Evolutionary conservation across 2,797 vertebrate species (phyloP), one percentile per base, ranked within the genome.

Genomic region (Peromyscus nudipes): DNA sequence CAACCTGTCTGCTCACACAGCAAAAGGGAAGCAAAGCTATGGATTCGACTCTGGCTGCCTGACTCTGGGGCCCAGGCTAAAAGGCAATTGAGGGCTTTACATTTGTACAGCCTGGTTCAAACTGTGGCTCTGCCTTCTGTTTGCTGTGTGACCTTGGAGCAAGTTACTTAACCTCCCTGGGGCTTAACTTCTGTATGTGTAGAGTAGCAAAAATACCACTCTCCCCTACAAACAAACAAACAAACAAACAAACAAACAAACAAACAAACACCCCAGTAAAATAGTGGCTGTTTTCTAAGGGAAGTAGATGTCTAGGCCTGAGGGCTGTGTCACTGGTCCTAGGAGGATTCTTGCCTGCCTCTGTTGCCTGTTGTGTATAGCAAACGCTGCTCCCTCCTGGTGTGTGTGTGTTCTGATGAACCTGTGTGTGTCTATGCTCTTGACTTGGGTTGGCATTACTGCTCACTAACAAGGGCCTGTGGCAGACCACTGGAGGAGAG

Each of bases 111-210:
- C 40, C 17, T 55, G 69, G 16, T 46, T 93, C 73, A 34, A 4
- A 25, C 1, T 0, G 40, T 64, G 5, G 0, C 17, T 81, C 29
- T 60, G 43, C 34, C n/a, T 84, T 52, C 49, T 91, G 73, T 83
- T 84, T 80, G 91, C 93, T 87, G 17, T 93, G 76, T 62, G 69
- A 80, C 64, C 62, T 69, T 64, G 91, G 64, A 77, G 4, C 46
- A 43, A 87, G 75, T 87, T 71, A 37, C 75, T 90, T 88, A 43
- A 81, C 52, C 52, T 84, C 14, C n/a, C 69, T 69, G 87, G 52
- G 77, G 31, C 86, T 94, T 60, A 86, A 85, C 85, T 57, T 91
- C 52, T 89, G 79, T 46, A 14, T 13, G 4, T 40, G 6, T 93
- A 49, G 92, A 83, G 89, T 23, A 31, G 80, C 65, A 37, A 69